A percentile compares a stretch with the other conserved stretches of the same genome.
Evolutionary conservation across 2,888 invertebrate genomes (phyloP).

Genomic region (Muschampia plurimacula): DNA sequence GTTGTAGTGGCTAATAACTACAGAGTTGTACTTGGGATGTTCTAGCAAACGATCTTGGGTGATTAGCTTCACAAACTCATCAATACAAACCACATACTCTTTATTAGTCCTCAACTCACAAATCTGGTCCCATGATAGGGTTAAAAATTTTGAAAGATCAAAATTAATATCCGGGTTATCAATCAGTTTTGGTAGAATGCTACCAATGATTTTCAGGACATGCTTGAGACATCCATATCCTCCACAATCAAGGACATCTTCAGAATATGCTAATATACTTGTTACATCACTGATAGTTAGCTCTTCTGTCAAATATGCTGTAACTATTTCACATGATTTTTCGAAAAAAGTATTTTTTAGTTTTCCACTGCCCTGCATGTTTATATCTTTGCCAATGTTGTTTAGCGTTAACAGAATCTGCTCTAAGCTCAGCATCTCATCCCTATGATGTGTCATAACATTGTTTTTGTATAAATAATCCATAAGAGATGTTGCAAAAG

Average conservation of each 20-base stretch:
- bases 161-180: slow-evolving; percentile 52
- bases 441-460: slow-evolving; percentile 29
- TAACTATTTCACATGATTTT: slow-evolving; percentile 65
- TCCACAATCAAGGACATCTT: slow-evolving; percentile 72
- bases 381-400: slow-evolving; percentile 49
- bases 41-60: slow-evolving; percentile 61
- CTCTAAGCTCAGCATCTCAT: slow-evolving; percentile 60
- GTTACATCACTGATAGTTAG: slow-evolving; percentile 40
- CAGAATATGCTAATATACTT: slow-evolving; percentile 60
- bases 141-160: slow-evolving; percentile 61
- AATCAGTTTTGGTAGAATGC: slow-evolving; percentile 56
- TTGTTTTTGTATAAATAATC: slow-evolving; percentile 53
- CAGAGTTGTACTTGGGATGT: slow-evolving; percentile 61
- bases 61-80: slow-evolving; percentile 70
- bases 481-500: slow-evolving; percentile 60
- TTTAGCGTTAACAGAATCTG: slow-evolving; percentile 53
- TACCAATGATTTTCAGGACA: slow-evolving; percentile 68
- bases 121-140: slow-evolving; percentile 74
- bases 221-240: slow-evolving; percentile 77
- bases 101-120: slow-evolving; percentile 77
- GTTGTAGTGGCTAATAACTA: slow-evolving; percentile 61
- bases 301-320: slow-evolving; percentile 51
- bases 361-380: slow-evolving; percentile 63
- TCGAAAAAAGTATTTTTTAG: slow-evolving; percentile 68
- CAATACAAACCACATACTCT: slow-evolving; percentile 71